These are phyloP conservation scores for Caenorhabditis sinica DNA, from an alignment of 2,888 invertebrate genomes.

Conservation along the genomic window DNA sequence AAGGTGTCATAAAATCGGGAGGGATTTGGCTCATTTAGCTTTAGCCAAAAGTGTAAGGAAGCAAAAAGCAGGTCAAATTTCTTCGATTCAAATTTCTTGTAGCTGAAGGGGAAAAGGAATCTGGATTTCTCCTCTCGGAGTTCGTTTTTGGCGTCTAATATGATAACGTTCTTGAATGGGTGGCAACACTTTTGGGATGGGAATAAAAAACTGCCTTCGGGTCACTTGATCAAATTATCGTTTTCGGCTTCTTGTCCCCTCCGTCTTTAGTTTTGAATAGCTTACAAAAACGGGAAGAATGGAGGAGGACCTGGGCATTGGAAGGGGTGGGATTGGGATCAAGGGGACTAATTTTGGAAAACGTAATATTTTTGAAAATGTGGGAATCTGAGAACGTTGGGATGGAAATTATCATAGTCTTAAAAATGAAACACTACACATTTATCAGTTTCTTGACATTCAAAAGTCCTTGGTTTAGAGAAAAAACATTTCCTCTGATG, in stretches of 20 bases:
- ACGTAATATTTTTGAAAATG: too few relatives aligned
- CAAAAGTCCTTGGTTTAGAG: too few relatives aligned
- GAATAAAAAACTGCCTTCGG: constrained; percentile 23
- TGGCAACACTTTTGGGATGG: constrained; percentile 17
- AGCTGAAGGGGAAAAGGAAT: not conserved
- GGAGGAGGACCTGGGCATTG: not conserved
- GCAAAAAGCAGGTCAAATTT: not conserved
- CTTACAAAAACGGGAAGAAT: not conserved
- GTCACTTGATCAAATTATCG: constrained; percentile 23
- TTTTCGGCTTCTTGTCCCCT: not conserved
- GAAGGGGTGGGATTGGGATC: too few relatives aligned
- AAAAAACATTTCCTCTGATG: too few relatives aligned
- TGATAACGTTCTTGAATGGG: constrained; percentile 9
- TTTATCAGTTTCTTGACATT: too few relatives aligned
- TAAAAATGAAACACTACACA: too few relatives aligned
- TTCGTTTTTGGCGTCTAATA: constrained; percentile 1
- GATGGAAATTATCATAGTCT: too few relatives aligned
- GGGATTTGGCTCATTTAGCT: constrained; percentile 41
- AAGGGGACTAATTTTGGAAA: not conserved
- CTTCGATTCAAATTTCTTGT: not conserved
- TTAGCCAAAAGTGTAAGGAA: not conserved
- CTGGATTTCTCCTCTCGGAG: not conserved
- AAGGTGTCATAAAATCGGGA: constrained; percentile 31
- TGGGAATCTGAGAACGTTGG: too few relatives aligned
- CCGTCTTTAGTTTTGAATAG: not conserved